Conservation (phyloP, 2,888 invertebrate species). For the Lycocerus yunnanus region DNA sequence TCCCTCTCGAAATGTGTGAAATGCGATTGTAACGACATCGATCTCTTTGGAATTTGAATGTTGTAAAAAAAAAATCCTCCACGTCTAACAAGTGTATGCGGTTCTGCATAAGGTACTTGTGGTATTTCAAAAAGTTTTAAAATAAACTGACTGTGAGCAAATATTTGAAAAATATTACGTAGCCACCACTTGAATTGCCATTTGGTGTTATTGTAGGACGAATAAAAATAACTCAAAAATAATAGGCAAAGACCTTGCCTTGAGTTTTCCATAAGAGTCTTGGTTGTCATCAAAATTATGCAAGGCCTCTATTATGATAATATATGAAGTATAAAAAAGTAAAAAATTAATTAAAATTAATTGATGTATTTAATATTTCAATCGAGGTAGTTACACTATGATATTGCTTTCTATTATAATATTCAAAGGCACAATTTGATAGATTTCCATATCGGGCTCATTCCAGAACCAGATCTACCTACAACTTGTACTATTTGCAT, state of each 20-base stretch:
- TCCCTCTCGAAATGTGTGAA: not conserved
- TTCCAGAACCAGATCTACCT: constrained; percentile 15
- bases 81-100: not conserved
- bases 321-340: not conserved
- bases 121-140: not conserved
- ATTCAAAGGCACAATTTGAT: constrained; percentile 8
- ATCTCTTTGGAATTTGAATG: not conserved
- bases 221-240: not conserved
- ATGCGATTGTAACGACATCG: not conserved
- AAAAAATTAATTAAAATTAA: constrained; percentile 3
- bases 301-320: constrained; percentile 8
- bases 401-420: not conserved
- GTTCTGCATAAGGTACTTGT: not conserved
- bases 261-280: constrained; percentile 10
- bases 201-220: not conserved
- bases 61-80: not conserved
- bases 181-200: not conserved
- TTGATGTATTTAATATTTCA: not conserved
- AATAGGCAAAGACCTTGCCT: constrained; percentile 15
- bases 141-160: not conserved
- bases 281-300: constrained; percentile 4
- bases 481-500: not conserved
- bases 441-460: constrained; percentile 11
- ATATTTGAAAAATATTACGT: not conserved
- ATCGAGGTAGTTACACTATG: not conserved